phyloP scores from a whole-genome alignment of 2,888 invertebrate species.

The Palloptera scutellata region DNA sequence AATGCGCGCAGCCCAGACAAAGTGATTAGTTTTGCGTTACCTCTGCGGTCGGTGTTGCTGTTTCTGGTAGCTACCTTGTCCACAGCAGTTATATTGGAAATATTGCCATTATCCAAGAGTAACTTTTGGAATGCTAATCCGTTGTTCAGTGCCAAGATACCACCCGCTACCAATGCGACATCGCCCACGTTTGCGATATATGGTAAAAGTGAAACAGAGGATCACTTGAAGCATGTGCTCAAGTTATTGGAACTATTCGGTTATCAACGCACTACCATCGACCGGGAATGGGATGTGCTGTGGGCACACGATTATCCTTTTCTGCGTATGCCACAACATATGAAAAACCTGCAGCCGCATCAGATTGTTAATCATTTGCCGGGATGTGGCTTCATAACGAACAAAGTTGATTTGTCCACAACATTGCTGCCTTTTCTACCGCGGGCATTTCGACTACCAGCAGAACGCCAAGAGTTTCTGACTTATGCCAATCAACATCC shows the following conservation, averaged over 20 bases:
- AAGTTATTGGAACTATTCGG: constrained; percentile 80
- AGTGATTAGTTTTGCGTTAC: constrained; percentile 31
- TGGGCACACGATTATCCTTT: constrained; percentile 98
- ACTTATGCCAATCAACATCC: constrained; percentile 74
- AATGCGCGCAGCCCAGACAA: not conserved
- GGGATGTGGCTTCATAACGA: constrained; percentile 91
- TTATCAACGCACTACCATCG: constrained; percentile 69
- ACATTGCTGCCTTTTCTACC: constrained; percentile 83
- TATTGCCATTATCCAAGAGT: constrained; percentile 40
- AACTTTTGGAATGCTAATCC: constrained; percentile 24
- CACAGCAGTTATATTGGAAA: constrained; percentile 49
- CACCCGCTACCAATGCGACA: not conserved
- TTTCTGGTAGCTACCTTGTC: constrained; percentile 47
- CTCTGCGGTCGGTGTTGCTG: constrained; percentile 45
- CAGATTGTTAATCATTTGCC: constrained; percentile 94
- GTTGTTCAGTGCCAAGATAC: not conserved
- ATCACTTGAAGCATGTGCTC: constrained; percentile 77
- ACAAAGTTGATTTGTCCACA: constrained; percentile 89
- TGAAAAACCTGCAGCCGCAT: constrained; percentile 72
- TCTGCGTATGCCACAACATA: constrained; percentile 50
- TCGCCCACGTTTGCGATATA: constrained; percentile 70
- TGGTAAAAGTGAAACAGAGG: constrained; percentile 67
- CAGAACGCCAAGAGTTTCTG: constrained; percentile 74
- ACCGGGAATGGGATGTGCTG: constrained; percentile 81
- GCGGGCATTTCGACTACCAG: constrained; percentile 86